Conservation (phyloP, 2,888 invertebrate species). For the Cecidostiba fungosa region DNA sequence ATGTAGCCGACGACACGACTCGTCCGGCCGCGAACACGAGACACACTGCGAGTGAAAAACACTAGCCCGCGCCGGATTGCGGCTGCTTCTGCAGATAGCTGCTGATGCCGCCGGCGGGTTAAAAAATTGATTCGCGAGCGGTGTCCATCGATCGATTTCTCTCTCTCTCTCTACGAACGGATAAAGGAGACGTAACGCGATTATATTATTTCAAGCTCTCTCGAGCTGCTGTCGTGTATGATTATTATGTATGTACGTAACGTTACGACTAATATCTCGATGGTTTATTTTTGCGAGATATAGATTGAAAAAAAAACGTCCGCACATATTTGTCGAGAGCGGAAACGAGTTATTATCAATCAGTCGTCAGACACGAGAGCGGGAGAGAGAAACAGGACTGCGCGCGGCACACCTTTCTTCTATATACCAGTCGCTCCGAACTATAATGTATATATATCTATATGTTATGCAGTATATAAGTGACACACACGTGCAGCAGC, state of each 20-base stretch:
- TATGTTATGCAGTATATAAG: too few relatives aligned
- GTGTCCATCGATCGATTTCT: neutral
- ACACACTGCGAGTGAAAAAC: slow-evolving; percentile 14
- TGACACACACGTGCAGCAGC: neutral
- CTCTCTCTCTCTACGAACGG: neutral
- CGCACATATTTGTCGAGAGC: neutral
- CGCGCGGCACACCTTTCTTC: slow-evolving; percentile 2
- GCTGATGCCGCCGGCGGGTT: neutral
- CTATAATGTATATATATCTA: too few relatives aligned
- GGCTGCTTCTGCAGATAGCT: neutral
- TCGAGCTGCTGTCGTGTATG: too few relatives aligned
- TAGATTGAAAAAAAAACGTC: too few relatives aligned
- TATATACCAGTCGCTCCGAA: neutral
- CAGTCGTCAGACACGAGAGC: neutral
- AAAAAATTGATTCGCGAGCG: neutral
- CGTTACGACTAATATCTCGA: too few relatives aligned
- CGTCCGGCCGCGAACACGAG: neutral
- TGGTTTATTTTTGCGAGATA: too few relatives aligned
- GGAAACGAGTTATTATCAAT: neutral
- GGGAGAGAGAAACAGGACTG: neutral
- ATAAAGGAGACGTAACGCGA: neutral
- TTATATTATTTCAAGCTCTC: neutral
- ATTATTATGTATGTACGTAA: neutral
- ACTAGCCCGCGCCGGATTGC: neutral
- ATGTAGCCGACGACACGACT: neutral